Percentiles rank a stretch among this genome's conserved stretches.
Evolutionary conservation across 2,113 vertebrate species (phyloP).

Genomic region (Nycticryphes semicollaris): DNA sequence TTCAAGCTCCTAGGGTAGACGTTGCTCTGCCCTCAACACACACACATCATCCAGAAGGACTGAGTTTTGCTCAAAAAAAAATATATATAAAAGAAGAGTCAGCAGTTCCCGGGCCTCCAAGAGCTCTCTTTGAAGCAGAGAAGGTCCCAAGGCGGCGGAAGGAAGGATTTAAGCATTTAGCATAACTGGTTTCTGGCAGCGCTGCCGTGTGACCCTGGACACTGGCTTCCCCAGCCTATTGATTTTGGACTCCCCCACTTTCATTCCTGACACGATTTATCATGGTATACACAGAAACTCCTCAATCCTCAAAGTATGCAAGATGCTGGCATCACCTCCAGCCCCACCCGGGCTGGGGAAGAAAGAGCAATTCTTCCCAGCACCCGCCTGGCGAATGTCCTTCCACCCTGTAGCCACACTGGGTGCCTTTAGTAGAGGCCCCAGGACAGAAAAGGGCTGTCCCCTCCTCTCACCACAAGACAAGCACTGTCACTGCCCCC

Average conservation of each 20-base stretch:
- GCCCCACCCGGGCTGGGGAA: not conserved
- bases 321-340: not conserved
- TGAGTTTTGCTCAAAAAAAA: not conserved
- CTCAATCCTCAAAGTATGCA: not conserved
- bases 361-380: constrained; percentile 42
- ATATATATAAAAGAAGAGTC: not conserved
- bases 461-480: accelerated
- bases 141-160: not conserved
- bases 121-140: constrained; percentile 8
- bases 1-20: not conserved
- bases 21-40: not conserved
- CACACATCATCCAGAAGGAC: not conserved
- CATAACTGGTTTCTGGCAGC: constrained; percentile 26
- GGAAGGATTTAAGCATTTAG: constrained; percentile 59
- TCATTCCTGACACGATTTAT: constrained; percentile 36
- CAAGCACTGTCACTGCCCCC: not conserved
- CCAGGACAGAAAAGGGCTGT: not conserved
- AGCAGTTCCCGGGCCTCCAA: not conserved
- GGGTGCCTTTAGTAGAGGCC: not conserved
- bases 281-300: constrained; percentile 17
- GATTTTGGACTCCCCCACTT: constrained; percentile 47
- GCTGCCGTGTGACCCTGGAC: not conserved
- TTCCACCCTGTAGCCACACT: not conserved
- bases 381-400: not conserved
- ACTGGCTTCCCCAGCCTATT: constrained; percentile 24